A percentile compares a stretch with the other conserved stretches of the same genome.
phyloP scores from a whole-genome alignment of 2,888 invertebrate species.

The Hypercompe scribonia region DNA sequence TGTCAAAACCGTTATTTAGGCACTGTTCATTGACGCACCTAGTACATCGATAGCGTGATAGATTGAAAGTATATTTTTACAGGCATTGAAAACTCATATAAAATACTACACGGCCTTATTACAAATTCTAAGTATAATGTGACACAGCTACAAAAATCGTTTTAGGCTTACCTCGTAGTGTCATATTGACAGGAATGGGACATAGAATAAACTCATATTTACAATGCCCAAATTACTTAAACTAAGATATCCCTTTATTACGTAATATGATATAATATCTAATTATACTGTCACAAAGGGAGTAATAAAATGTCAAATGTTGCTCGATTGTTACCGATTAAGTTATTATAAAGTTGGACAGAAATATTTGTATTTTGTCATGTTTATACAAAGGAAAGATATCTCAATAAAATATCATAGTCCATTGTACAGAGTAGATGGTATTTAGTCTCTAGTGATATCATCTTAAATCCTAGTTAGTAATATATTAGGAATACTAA shows the following conservation, averaged over 20 bases:
- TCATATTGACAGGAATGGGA: constrained; percentile 45
- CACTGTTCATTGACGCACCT: constrained; percentile 83
- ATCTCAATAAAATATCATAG: constrained; percentile 85
- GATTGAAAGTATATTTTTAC: constrained; percentile 74
- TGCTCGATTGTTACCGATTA: constrained; percentile 84
- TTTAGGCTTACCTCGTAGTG: constrained; percentile 29
- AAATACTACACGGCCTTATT: constrained; percentile 60
- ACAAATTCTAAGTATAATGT: constrained; percentile 51
- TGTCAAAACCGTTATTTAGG: constrained; percentile 74
- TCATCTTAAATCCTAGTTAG: constrained; percentile 81
- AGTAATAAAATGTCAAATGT: constrained; percentile 78
- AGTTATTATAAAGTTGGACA: constrained; percentile 79
- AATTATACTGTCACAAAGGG: constrained; percentile 81
- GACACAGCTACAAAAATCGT: constrained; percentile 34
- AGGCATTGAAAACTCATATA: constrained; percentile 67
- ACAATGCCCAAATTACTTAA: constrained; percentile 71
- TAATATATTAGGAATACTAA: constrained; percentile 80
- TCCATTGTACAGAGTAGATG: constrained; percentile 84
- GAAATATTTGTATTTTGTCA: constrained; percentile 85
- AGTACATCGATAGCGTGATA: constrained; percentile 70
- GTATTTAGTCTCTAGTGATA: constrained; percentile 80
- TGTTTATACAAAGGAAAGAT: constrained; percentile 84
- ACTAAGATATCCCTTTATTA: constrained; percentile 68
- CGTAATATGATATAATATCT: constrained; percentile 65
- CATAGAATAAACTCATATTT: constrained; percentile 61